phyloP scores from a whole-genome alignment of 2,888 invertebrate genomes.

The Protonemura montana region DNA sequence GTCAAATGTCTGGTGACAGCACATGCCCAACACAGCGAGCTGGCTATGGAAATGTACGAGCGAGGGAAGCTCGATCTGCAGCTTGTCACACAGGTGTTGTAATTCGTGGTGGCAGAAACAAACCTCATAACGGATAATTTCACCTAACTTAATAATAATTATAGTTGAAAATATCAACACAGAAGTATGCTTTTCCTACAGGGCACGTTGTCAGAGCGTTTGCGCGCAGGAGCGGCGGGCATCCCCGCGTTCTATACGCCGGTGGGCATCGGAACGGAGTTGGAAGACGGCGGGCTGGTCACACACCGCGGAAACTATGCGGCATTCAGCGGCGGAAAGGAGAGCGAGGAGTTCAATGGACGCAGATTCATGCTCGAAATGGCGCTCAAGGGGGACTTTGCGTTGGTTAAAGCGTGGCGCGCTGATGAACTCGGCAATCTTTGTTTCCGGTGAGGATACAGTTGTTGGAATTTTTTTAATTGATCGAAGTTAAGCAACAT shows the following conservation, averaged over 20 bases:
- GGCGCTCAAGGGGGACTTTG: conserved; percentile 21
- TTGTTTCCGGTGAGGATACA: neutral
- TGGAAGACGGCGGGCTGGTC: conserved; percentile 2
- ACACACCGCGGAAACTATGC: neutral
- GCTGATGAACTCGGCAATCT: neutral
- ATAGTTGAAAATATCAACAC: too few relatives aligned
- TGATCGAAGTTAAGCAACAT: neutral
- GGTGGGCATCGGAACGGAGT: conserved; percentile 21
- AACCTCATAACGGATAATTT: too few relatives aligned
- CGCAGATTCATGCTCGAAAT: neutral
- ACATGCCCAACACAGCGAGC: neutral
- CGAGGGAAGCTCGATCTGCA: neutral
- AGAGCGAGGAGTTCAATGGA: neutral
- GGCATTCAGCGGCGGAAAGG: neutral
- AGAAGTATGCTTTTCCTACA: neutral
- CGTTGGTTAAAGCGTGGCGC: neutral
- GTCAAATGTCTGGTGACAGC: conserved; percentile 1
- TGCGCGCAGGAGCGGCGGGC: conserved; percentile 22
- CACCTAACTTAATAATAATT: too few relatives aligned
- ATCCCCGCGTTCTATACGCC: conserved; percentile 24
- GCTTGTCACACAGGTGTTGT: conserved; percentile 7
- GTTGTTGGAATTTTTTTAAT: neutral
- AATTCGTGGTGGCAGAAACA: neutral
- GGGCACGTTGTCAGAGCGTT: conserved; percentile 16
- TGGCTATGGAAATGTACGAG: neutral